A percentile compares a stretch with the other conserved stretches of the same genome.
phyloP scores from a whole-genome alignment of 92 coral and sea anemone species.

The Palythoa heliodiscus region DNA sequence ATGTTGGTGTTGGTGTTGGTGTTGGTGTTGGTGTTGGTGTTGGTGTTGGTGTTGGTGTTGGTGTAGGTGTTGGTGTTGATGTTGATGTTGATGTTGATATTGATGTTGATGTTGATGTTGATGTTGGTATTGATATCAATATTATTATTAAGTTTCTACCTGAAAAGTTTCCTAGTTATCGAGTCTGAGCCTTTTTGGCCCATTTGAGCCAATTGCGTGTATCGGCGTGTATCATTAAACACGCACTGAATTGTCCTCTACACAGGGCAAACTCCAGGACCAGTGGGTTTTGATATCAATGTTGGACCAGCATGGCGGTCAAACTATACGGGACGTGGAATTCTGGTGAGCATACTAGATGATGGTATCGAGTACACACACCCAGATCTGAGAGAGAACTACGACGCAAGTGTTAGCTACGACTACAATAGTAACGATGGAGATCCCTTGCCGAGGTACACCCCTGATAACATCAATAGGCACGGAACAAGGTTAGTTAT shows the following conservation, averaged over 20 bases:
- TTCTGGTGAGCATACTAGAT: constrained; percentile 39
- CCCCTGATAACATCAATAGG: constrained; percentile 40
- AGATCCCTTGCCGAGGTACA: constrained; percentile 43
- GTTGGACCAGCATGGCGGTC: constrained; percentile 59
- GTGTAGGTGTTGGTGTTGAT: too few relatives aligned
- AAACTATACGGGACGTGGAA: constrained; percentile 53
- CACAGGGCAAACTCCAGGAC: constrained; percentile 32
- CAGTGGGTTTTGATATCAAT: constrained; percentile 50
- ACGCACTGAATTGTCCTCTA: neutral
- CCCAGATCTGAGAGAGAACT: constrained; percentile 18
- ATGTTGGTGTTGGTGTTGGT: too few relatives aligned
- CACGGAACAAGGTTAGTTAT: constrained; percentile 59
- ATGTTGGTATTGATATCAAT: too few relatives aligned
- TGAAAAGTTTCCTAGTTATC: too few relatives aligned
- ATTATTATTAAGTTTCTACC: too few relatives aligned
- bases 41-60: too few relatives aligned
- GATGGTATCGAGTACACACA: constrained; percentile 14
- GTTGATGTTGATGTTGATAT: too few relatives aligned
- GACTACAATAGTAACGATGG: constrained; percentile 10
- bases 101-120: too few relatives aligned
- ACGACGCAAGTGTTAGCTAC: neutral
- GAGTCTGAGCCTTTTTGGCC: too few relatives aligned
- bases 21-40: too few relatives aligned
- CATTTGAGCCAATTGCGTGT: too few relatives aligned
- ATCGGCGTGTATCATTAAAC: neutral